Percentiles rank a stretch among this genome's conserved stretches.
These are phyloP conservation scores for Acanthis flammea DNA, from an alignment of 2,797 vertebrate species.

Conservation along the genomic window DNA sequence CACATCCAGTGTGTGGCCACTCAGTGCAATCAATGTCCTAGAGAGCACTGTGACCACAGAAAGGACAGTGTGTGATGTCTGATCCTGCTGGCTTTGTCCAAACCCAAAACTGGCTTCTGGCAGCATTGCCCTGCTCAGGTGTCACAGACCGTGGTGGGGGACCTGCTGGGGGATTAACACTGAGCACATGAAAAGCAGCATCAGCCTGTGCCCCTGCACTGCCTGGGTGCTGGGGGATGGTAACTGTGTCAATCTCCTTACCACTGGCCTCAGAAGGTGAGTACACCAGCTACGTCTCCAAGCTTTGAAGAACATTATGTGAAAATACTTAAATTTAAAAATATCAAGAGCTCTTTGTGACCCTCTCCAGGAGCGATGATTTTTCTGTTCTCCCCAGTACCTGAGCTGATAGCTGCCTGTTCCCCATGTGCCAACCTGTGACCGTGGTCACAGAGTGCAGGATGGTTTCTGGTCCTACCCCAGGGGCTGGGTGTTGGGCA, in stretches of 20 bases:
- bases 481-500: not conserved
- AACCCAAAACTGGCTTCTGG: not conserved
- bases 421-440: not conserved
- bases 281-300: not conserved
- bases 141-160: not conserved
- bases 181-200: not conserved
- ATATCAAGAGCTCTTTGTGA: not conserved
- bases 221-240: not conserved
- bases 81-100: not conserved
- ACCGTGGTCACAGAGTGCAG: not conserved
- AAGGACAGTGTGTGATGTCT: not conserved
- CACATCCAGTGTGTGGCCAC: not conserved
- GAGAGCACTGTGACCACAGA: not conserved
- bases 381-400: not conserved
- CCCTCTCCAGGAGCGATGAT: fast-evolving
- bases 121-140: not conserved
- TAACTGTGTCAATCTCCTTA: not conserved
- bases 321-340: not conserved
- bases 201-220: not conserved
- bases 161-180: not conserved
- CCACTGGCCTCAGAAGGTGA: not conserved
- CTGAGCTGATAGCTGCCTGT: not conserved
- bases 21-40: not conserved
- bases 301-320: not conserved
- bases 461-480: not conserved